A percentile compares a stretch with the other conserved stretches of the same genome.
Conservation (phyloP, 2,797 vertebrate species). For the Sebastiscus albofasciatus region DNA sequence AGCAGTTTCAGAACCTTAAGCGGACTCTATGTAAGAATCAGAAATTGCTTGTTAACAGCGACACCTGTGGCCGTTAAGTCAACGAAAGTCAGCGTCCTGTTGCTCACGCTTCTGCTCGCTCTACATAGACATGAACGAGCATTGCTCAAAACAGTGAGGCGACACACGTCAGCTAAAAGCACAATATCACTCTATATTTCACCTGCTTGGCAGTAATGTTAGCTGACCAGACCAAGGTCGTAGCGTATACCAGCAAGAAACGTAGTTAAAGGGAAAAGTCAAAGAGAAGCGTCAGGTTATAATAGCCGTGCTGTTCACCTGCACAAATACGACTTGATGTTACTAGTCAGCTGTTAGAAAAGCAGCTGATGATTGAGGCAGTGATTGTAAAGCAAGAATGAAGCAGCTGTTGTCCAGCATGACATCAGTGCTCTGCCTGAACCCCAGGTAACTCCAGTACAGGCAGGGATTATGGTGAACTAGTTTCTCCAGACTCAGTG, state of each 20-base stretch:
- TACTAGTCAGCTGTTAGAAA: neutral
- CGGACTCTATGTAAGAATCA: too few species aligned
- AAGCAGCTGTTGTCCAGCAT: neutral
- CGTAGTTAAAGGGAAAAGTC: neutral
- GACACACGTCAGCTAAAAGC: too few species aligned
- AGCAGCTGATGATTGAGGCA: neutral
- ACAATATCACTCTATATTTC: too few species aligned
- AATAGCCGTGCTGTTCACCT: neutral
- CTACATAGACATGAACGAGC: too few species aligned
- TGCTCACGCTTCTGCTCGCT: fast-evolving
- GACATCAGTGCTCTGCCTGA: neutral
- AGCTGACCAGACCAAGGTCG: too few species aligned
- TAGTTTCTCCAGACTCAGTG: neutral
- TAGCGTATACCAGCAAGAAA: neutral
- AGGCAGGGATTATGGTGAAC: neutral
- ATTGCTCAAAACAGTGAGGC: too few species aligned
- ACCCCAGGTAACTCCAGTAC: neutral
- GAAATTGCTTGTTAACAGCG: too few species aligned
- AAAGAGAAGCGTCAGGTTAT: too few species aligned
- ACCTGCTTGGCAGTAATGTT: too few species aligned
- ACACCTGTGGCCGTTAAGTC: too few species aligned
- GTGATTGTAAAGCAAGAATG: neutral
- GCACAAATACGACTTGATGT: neutral
- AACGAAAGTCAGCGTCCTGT: too few species aligned
- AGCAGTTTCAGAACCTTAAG: too few species aligned